Evolutionary conservation across 2,797 vertebrate genomes (phyloP), one percentile per base, ranked within the genome.

Genomic region (Chaetophractus vellerosus): DNA sequence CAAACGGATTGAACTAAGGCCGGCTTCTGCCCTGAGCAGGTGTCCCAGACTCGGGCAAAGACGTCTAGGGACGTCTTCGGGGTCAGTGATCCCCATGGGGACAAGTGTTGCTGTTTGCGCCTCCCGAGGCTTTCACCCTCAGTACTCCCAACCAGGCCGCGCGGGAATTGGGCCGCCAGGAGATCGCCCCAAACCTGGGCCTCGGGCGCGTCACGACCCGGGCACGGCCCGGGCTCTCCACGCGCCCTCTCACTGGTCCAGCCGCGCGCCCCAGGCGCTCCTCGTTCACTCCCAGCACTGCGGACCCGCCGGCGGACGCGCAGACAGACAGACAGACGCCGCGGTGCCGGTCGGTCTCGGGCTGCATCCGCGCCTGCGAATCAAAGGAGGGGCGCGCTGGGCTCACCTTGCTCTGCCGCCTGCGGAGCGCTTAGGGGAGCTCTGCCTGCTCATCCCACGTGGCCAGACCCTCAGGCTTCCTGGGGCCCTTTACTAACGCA

Each of bases 271-370:
- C 78, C 11, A 19, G 16, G 59, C 14, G 33, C 23, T 1, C 33
- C 11, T 55, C 45, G 91, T 84, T 96, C 96, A 81, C 76, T 41
- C n/a, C 0, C n/a, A 76, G 85, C 78, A 33, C 69, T 16, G 23
- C 8, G 69, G 38, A 81, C 86, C 52, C 5, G 10, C 3, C 52
- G 48, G 84, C 80, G 71, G 95, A 75, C 26, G 11, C 23, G 76
- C 95, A 96, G 93, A 96, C 84, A 95, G 50, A 96, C 87, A 83
- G 50, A 96, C 87, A 83, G 95, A 96, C 93, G 82, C 93, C 95
- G 10, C 4, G 61, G 91, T 88, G 95, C 93, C 75, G n/a, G 95
- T 64, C 14, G 61, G 94, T 95, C 96, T 94, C 87, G 2, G 63
- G n/a, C 50, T 83, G 63, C 19, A 1, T n/a, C 28, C 0, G 12